Base-by-base conservation (phyloP, 2,888 invertebrate species). In the Enoplolaimus lenunculus region DNA sequence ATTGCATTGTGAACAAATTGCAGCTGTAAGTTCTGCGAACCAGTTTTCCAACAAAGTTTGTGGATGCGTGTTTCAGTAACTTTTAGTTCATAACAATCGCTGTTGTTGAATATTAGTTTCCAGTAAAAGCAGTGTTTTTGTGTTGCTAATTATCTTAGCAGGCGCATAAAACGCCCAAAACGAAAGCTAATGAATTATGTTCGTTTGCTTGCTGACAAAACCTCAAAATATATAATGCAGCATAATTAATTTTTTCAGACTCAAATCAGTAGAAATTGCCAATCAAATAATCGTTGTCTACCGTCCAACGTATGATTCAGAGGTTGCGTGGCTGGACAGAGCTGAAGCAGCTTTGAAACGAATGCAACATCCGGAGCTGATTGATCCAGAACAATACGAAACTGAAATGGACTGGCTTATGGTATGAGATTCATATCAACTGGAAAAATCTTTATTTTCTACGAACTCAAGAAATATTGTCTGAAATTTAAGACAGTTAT, bases 351-450 rank as follows among this genome's bases (percentile, higher is more conserved):
- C 28, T 3, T 57, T 70, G 26, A 7, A 66, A 13, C 21, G 29
- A 29, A 34, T 70, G 70, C 67, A 59, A n/a, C 26, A 30, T n/a
- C 67, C 68, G 1, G 34, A 70, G 2, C 7, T 33, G 26, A 7
- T 70, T 1, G 13, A n/a, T 2, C 70, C 70, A 13, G 70, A 70
- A 57, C 45, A 70, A 59, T 70, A 70, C 26, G 31, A 70, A 34
- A 16, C 2, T 16, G 31, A 70, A 34, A 31, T 70, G 70, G 70
- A 70, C 16, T 26, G 66, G 68, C 34, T 70, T 1, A 68, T 70
- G 45, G 70, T 69, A 29, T 29, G 60, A 31, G 13, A 30, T 7
- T n/a, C 64, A n/a, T n/a, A n/a, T n/a, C n/a, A n/a, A n/a, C n/a
- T n/a, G n/a, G n/a, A n/a, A n/a, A n/a, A n/a, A n/a, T n/a, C n/a